Conservation (phyloP, 2,797 vertebrate genomes). For the Eulemur coronatus region DNA sequence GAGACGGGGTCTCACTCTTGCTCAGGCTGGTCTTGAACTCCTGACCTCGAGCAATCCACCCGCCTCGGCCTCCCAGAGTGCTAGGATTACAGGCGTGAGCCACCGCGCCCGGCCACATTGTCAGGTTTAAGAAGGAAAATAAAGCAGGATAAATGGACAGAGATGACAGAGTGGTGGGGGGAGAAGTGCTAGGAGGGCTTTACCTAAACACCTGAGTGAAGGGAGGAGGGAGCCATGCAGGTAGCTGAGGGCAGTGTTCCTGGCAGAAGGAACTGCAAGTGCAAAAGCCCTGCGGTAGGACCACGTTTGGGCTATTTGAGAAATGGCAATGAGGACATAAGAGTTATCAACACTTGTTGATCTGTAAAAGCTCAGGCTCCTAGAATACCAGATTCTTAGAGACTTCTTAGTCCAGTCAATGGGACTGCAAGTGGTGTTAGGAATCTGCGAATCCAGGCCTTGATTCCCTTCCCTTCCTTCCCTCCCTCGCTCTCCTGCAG, state of each 20-base stretch:
- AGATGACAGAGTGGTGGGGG: background rate
- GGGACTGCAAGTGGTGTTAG: background rate
- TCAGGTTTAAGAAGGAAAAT: background rate
- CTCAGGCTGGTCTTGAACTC: too few relatives aligned
- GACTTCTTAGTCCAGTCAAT: background rate
- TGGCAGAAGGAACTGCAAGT: background rate
- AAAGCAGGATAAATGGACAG: background rate
- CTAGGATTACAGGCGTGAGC: too few relatives aligned
- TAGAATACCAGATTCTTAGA: background rate
- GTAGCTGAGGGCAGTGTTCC: background rate
- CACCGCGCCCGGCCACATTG: too few relatives aligned
- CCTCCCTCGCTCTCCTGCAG: conserved; percentile 74
- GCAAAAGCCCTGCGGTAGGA: background rate
- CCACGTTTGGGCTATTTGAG: background rate
- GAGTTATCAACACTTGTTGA: background rate
- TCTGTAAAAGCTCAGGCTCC: background rate
- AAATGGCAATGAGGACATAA: background rate
- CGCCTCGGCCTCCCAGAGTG: too few relatives aligned
- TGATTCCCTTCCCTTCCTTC: accelerated
- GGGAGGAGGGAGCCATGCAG: background rate
- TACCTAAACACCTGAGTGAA: background rate
- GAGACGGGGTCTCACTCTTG: too few relatives aligned
- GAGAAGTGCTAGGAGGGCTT: background rate
- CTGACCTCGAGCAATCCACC: too few relatives aligned
- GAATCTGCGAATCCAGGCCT: background rate